Conservation (phyloP, 35 echinoderm and acorn worm species). For the Ophiothrix spiculata region DNA sequence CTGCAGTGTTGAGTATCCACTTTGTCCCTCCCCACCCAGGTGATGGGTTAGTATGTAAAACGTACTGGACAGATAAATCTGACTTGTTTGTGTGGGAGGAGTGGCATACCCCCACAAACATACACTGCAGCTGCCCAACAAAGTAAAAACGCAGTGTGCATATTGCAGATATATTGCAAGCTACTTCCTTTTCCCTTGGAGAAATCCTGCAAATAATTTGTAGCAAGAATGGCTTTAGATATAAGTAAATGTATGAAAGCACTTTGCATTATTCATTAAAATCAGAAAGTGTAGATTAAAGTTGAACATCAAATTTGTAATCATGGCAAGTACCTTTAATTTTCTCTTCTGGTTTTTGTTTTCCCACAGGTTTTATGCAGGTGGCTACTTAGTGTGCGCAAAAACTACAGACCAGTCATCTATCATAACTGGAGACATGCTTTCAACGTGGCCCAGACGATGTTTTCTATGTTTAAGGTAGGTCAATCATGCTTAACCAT, state of each 20-base stretch:
- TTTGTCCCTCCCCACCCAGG: not conserved
- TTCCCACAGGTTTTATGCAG: conserved; percentile 82
- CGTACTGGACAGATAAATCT: too few relatives aligned
- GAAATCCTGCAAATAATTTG: not conserved
- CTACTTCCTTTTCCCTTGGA: too few relatives aligned
- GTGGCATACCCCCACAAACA: too few relatives aligned
- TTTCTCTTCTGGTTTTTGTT: not conserved
- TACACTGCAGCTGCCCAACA: too few relatives aligned
- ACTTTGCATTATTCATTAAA: not conserved
- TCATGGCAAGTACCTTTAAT: too few relatives aligned
- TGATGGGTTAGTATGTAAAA: not conserved
- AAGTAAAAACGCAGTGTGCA: too few relatives aligned
- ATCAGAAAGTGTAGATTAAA: not conserved
- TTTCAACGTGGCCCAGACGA: conserved; percentile 97
- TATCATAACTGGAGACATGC: conserved; percentile 99
- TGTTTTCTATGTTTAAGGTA: conserved; percentile 97
- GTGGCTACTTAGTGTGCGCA: conserved; percentile 91
- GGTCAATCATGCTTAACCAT: too few relatives aligned
- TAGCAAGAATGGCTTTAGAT: not conserved
- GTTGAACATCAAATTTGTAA: not conserved
- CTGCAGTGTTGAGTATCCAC: too few relatives aligned
- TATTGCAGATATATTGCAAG: too few relatives aligned
- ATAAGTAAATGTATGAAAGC: not conserved
- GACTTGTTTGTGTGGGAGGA: too few relatives aligned
- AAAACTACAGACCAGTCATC: conserved; percentile 94